Conservation (phyloP, 2,888 invertebrate species). For the Caradrina clavipalpis region DNA sequence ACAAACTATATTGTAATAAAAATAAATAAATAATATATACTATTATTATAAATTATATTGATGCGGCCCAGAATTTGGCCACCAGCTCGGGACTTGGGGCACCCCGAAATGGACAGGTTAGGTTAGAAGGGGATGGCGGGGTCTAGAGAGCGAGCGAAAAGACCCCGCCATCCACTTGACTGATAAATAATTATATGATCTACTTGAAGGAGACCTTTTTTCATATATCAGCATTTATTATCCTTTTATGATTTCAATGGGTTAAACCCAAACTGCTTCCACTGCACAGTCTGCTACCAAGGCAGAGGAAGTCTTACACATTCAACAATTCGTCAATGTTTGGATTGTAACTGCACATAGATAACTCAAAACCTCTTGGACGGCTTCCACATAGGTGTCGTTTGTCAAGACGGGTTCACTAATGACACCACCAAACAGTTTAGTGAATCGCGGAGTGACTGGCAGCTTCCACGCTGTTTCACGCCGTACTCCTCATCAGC, state of each 20-base stretch:
- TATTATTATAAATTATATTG: no score
- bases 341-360: constrained; percentile 17
- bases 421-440: constrained; percentile 37
- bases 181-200: no score
- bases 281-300: neutral
- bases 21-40: no score
- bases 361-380: neutral
- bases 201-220: neutral
- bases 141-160: no score
- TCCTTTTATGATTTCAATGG: neutral
- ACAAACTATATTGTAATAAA: no score
- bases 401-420: constrained; percentile 19
- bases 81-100: no score
- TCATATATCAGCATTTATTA: neutral
- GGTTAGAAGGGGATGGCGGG: no score
- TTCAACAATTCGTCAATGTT: neutral
- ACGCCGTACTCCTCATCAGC: constrained; percentile 29
- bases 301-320: neutral
- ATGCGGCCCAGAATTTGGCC: no score
- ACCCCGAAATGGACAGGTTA: no score
- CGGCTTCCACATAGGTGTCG: neutral
- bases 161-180: no score
- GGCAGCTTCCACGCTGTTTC: constrained; percentile 20
- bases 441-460: constrained; percentile 26
- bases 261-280: neutral